Evolutionary conservation across 2,888 invertebrate genomes (phyloP).

Genomic region (Sturmia bella): DNA sequence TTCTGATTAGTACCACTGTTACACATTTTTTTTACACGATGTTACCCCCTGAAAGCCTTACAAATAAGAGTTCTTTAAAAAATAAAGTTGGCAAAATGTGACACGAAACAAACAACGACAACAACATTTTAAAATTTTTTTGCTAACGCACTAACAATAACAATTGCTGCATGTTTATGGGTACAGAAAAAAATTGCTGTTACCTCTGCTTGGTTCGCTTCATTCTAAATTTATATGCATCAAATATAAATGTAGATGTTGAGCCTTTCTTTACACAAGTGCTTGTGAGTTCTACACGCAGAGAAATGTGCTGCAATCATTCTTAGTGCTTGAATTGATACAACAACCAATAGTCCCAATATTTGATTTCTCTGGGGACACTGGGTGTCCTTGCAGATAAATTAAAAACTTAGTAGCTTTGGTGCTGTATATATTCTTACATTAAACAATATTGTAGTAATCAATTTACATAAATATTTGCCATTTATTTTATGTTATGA

Average conservation of each 20-base stretch:
- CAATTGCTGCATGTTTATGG: conserved; percentile 10
- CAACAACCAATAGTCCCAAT: no score
- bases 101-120: conserved; percentile 3
- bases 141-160: conserved; percentile 18
- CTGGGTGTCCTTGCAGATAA: no score
- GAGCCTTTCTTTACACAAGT: not conserved
- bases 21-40: not conserved
- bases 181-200: not conserved
- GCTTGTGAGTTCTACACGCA: no score
- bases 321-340: no score
- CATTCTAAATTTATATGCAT: conserved; percentile 6
- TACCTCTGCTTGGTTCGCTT: not conserved
- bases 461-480: no score
- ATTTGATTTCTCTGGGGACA: no score
- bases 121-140: conserved; percentile 10
- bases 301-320: no score
- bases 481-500: no score
- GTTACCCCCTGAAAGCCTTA: not conserved
- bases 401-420: no score
- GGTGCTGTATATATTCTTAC: no score
- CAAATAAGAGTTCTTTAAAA: not conserved
- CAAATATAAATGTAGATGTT: not conserved
- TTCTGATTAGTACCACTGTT: not conserved
- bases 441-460: no score
- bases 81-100: not conserved